phyloP scores from a whole-genome alignment of 2,797 vertebrate genomes.

The Neosalanx taihuensis region DNA sequence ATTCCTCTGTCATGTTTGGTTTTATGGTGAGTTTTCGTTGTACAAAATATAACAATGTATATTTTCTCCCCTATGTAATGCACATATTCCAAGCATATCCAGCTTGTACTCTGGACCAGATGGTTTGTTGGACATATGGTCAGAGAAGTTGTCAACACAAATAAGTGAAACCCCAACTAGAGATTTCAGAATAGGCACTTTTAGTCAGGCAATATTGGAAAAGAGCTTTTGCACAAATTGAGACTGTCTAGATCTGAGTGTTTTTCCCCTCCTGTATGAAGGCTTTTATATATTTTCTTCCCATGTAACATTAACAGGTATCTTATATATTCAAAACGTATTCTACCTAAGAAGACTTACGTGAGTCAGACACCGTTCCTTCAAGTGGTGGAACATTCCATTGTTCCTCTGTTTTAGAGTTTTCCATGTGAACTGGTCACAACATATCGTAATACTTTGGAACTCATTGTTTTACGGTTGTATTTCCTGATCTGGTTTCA shows the following conservation, averaged over 20 bases:
- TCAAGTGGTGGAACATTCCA: not conserved
- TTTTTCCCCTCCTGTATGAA: slow-evolving; percentile 18
- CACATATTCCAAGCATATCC: slow-evolving; percentile 24
- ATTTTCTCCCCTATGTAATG: slow-evolving; percentile 14
- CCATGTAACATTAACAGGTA: slow-evolving; percentile 17
- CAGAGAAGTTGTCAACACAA: slow-evolving; percentile 24
- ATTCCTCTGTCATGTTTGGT: slow-evolving; percentile 18
- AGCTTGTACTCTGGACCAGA: slow-evolving; percentile 12
- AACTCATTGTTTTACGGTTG: not conserved
- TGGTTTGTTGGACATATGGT: slow-evolving; percentile 37
- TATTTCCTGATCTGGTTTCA: not conserved
- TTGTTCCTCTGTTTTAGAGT: not conserved
- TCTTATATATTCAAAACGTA: not conserved
- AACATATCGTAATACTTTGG: not conserved
- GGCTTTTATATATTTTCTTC: slow-evolving; percentile 29
- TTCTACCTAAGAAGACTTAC: slow-evolving; percentile 3
- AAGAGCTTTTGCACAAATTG: slow-evolving; percentile 27
- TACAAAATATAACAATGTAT: slow-evolving; percentile 41
- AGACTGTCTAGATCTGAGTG: slow-evolving; percentile 31
- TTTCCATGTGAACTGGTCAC: not conserved
- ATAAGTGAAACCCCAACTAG: slow-evolving; percentile 1
- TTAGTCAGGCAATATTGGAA: slow-evolving; percentile 16
- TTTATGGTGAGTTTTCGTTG: slow-evolving; percentile 10
- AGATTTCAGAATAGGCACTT: slow-evolving; percentile 49
- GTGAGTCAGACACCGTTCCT: not conserved